phyloP scores from a whole-genome alignment of 1,140 invertebrate genomes.

The Argopecten irradians region DNA sequence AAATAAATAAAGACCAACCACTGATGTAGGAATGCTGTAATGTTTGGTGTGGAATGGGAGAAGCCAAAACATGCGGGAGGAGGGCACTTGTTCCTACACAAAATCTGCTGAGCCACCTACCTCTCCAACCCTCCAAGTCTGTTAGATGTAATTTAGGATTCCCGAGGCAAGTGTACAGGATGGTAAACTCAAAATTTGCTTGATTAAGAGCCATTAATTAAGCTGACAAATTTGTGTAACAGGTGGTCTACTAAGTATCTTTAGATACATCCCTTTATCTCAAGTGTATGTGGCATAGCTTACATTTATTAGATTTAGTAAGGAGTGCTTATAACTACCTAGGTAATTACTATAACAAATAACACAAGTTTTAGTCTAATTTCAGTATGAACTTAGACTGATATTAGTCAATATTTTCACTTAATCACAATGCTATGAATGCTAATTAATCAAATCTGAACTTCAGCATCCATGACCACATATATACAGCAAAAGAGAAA shows the following conservation, averaged over 20 bases:
- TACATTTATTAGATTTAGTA: background rate
- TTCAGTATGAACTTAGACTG: background rate
- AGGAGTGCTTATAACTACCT: no score
- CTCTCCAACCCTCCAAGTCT: background rate
- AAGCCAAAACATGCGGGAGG: background rate
- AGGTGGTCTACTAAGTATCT: background rate
- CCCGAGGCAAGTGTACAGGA: background rate
- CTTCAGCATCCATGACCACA: no score
- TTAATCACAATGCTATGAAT: no score
- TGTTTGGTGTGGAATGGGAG: background rate
- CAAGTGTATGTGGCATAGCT: background rate
- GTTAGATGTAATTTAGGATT: background rate
- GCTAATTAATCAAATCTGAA: no score
- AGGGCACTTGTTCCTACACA: background rate
- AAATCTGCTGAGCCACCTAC: background rate
- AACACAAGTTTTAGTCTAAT: background rate
- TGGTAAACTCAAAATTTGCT: background rate
- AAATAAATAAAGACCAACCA: background rate
- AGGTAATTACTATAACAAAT: no score
- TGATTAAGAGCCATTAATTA: slow-evolving; percentile 18
- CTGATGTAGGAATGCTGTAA: background rate
- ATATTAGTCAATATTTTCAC: no score
- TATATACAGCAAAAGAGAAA: no score
- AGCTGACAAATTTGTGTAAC: slow-evolving; percentile 9
- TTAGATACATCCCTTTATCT: background rate